Conservation (phyloP, 2,888 invertebrate species). For the Eurytoma adleriae region DNA sequence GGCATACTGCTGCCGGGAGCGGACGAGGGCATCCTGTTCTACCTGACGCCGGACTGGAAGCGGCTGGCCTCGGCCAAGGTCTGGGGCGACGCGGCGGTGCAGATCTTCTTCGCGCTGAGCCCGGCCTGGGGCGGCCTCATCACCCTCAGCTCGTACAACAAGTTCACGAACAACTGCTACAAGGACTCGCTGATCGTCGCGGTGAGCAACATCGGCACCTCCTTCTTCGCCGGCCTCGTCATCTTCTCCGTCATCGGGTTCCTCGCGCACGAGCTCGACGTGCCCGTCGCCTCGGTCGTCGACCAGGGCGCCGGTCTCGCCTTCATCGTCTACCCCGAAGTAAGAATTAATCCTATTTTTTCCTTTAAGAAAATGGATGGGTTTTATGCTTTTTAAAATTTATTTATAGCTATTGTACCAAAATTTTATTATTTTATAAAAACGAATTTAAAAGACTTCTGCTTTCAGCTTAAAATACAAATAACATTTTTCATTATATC, state of each 20-base stretch:
- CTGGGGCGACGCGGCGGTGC: conserved; percentile 90
- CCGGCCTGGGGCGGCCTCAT: conserved; percentile 93
- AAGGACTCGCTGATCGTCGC: conserved; percentile 87
- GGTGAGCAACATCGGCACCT: conserved; percentile 86
- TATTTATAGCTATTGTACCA: too few relatives aligned
- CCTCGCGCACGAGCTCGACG: conserved; percentile 85
- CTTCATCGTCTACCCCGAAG: conserved; percentile 91
- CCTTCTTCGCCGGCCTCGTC: conserved; percentile 88
- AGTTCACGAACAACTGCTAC: conserved; percentile 89
- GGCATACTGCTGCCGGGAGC: conserved; percentile 89
- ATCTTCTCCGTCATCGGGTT: conserved; percentile 90
- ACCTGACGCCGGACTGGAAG: conserved; percentile 87
- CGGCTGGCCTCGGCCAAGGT: conserved; percentile 86
- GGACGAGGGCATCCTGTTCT: conserved; percentile 86
- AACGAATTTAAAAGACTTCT: too few relatives aligned
- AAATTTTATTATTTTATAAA: too few relatives aligned
- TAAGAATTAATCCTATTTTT: conserved; percentile 59
- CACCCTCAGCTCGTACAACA: conserved; percentile 90
- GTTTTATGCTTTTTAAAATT: too few relatives aligned
- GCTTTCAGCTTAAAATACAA: too few relatives aligned
- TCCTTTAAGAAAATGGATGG: conserved; percentile 49
- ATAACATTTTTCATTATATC: too few relatives aligned
- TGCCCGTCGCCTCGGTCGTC: conserved; percentile 84
- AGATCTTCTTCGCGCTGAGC: conserved; percentile 91
- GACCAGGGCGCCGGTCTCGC: conserved; percentile 88